phyloP scores from a whole-genome alignment of 1,140 invertebrate species.

The Harpegnathos saltator region DNA sequence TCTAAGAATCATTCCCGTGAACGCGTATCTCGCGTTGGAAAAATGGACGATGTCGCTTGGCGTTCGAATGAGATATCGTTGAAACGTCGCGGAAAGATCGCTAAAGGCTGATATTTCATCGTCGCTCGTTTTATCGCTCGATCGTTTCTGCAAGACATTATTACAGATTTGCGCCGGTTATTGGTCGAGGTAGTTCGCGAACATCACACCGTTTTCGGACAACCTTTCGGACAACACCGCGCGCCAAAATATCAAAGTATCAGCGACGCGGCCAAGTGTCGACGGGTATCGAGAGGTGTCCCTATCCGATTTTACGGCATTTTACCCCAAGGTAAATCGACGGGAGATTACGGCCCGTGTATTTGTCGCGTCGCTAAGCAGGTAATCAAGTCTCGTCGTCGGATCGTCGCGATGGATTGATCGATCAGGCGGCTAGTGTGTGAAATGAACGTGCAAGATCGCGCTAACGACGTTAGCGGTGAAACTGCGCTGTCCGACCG shows the following conservation, averaged over 20 bases:
- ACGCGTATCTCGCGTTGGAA: no score
- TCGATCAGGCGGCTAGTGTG: constrained; percentile 24
- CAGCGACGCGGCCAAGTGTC: neutral
- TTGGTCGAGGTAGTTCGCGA: neutral
- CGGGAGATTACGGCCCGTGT: constrained; percentile 68
- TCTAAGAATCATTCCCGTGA: no score
- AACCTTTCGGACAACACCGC: neutral
- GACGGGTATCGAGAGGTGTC: neutral
- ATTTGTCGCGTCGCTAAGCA: constrained; percentile 71
- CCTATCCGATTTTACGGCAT: constrained; percentile 41
- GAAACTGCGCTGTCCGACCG: neutral
- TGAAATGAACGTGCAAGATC: constrained; percentile 18
- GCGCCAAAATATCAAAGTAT: neutral
- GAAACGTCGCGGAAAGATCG: no score
- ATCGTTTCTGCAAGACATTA: neutral
- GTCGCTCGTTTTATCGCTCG: neutral
- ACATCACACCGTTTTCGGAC: neutral
- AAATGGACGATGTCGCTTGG: no score
- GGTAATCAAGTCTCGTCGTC: constrained; percentile 62
- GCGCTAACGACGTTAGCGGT: neutral
- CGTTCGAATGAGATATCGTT: no score
- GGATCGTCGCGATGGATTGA: constrained; percentile 43
- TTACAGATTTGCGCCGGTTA: neutral
- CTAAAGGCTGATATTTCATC: neutral
- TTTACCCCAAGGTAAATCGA: constrained; percentile 42